Evolutionary conservation across 2,888 invertebrate species (phyloP).

Genomic region (Coelogynopora nodosa): DNA sequence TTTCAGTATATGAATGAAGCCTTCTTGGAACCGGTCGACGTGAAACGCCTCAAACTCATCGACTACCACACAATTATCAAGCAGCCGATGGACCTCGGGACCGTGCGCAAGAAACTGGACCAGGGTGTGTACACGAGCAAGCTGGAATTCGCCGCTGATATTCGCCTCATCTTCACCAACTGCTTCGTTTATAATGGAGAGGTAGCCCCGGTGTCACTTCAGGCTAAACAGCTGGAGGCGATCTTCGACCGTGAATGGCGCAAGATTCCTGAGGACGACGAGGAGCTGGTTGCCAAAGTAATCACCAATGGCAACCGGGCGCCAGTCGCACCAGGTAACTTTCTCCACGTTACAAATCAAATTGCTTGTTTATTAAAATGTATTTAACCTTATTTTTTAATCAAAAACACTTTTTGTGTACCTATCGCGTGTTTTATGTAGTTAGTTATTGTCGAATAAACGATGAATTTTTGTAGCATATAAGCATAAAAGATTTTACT

Average conservation of each 20-base stretch:
- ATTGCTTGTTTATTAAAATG: too few species aligned
- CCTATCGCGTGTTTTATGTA: too few species aligned
- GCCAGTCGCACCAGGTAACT: too few species aligned
- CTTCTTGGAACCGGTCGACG: conserved; percentile 97
- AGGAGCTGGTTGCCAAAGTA: neutral
- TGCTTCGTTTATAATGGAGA: conserved; percentile 90
- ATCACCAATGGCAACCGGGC: neutral
- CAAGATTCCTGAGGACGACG: neutral
- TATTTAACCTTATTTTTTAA: too few species aligned
- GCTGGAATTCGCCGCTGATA: conserved; percentile 88
- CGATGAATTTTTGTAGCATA: too few species aligned
- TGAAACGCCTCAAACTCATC: conserved; percentile 82
- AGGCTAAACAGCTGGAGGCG: neutral
- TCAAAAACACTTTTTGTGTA: too few species aligned
- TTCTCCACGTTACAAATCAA: too few species aligned
- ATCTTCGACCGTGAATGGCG: neutral
- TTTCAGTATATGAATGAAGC: conserved; percentile 69
- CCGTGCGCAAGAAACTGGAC: conserved; percentile 83
- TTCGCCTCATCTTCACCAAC: conserved; percentile 92
- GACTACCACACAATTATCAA: conserved; percentile 97
- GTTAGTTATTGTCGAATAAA: too few species aligned
- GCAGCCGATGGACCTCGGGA: conserved; percentile 97
- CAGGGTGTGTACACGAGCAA: conserved; percentile 85
- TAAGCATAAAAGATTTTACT: too few species aligned
- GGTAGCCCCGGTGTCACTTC: neutral